Conservation (phyloP, 2,888 invertebrate genomes). For the Didymodactylos carnosus region DNA sequence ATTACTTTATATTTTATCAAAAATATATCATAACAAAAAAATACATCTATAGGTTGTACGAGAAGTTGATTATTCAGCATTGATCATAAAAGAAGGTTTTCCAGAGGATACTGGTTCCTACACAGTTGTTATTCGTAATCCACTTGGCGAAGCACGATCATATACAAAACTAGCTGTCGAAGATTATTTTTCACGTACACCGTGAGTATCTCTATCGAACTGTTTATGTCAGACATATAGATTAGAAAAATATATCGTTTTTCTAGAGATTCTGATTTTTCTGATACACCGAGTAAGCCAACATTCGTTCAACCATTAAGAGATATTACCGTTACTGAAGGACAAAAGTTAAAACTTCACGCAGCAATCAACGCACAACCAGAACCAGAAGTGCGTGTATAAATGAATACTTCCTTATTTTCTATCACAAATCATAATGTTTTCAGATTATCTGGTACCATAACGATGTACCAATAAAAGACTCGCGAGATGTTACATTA, state of each 20-base stretch:
- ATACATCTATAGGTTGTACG: conserved; percentile 37
- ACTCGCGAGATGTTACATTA: conserved; percentile 58
- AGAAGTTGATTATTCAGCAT: conserved; percentile 44
- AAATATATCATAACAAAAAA: too few species aligned
- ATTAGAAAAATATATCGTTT: background rate
- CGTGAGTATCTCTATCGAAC: background rate
- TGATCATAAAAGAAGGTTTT: conserved; percentile 52
- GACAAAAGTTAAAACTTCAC: conserved; percentile 23
- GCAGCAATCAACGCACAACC: conserved; percentile 21
- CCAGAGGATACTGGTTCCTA: conserved; percentile 58
- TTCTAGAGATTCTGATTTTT: background rate
- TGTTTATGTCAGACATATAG: too few species aligned
- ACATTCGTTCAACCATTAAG: background rate
- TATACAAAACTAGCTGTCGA: conserved; percentile 34
- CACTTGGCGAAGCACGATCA: conserved; percentile 48
- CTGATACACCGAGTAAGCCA: conserved; percentile 1
- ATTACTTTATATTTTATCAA: background rate
- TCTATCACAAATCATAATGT: background rate
- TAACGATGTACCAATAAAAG: conserved; percentile 57
- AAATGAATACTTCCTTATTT: background rate
- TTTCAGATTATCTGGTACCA: conserved; percentile 52
- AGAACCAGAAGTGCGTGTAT: conserved; percentile 36
- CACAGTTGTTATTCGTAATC: conserved; percentile 48
- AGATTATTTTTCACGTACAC: conserved; percentile 17
- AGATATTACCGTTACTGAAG: conserved; percentile 1